Evolutionary conservation across 1,140 invertebrate genomes (phyloP).

Genomic region (Achatina immaculata): DNA sequence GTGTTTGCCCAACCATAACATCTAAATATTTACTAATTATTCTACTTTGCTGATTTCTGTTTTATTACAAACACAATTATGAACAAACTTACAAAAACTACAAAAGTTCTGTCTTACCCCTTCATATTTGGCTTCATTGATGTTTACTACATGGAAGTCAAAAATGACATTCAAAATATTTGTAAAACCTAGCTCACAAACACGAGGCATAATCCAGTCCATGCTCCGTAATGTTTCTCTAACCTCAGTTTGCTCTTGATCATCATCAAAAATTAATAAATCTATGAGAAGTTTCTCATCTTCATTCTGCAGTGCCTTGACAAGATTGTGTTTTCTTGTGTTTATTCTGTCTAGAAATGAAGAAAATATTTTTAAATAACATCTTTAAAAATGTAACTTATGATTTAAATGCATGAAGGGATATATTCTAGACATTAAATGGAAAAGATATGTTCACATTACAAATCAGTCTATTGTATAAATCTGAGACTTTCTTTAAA

Average conservation of each 20-base stretch:
- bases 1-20: not conserved
- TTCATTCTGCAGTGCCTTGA: not conserved
- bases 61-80: not conserved
- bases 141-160: not conserved
- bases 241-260: not conserved
- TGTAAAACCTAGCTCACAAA: not conserved
- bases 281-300: not conserved
- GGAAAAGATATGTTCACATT: no score
- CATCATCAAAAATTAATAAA: not conserved
- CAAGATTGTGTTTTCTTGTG: not conserved
- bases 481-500: no score
- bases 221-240: not conserved
- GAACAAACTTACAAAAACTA: not conserved
- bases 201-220: not conserved
- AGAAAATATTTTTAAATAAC: not conserved
- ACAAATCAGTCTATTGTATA: no score
- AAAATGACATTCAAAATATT: not conserved
- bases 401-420: no score
- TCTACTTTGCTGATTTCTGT: not conserved
- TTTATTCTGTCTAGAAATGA: not conserved
- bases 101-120: not conserved
- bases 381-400: no score
- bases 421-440: no score
- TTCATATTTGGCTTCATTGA: not conserved
- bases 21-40: no score